Base-by-base conservation (phyloP, 92 coral and sea anemone species). In the Epizoanthus ramosus region DNA sequence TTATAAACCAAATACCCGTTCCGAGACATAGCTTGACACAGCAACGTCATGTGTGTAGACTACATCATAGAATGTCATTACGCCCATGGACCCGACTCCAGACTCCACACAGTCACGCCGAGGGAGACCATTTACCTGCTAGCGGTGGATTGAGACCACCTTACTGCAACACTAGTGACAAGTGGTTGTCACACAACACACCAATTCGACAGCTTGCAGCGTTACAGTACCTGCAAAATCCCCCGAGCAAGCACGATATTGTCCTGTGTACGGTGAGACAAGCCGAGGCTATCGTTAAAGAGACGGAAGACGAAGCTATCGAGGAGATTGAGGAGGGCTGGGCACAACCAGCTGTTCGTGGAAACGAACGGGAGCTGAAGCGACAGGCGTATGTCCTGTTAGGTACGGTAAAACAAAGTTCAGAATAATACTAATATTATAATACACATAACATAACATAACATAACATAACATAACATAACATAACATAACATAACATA, bases 141-240 rank as follows among this genome's bases (percentile, higher is more conserved):
- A 75, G 18, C 28, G 57, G 53, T 61, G 71, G 43, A 14, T n/a
- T 61, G 65, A 39, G 56, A 17, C 22, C 43, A 9, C 19, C 6
- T 4, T 57, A 3, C 15, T 76, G 57, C 60, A 15, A 47, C 54
- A 2, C 54, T 9, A 47, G 54, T 12, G 70, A 37, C 59, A 61
- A 13, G 21, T 25, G 71, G 57, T 28, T 61, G 82, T 59, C 82
- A 15, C 69, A 37, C 43, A 77, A 43, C 58, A 61, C 82, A 4
- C 47, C 71, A 3, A 77, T 77, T 77, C 82, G 82, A 39, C 82
- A 77, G 17, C 82, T 77, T 13, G 82, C 82, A 13, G 70, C 82
- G 71, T 59, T 77, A 41, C 82, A 60, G 17, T 77, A 77, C 71
- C 52, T 60, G 71, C 82, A 77, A 58, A 77, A 61, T 37, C 82